A percentile compares a stretch with the other conserved stretches of the same genome.
phyloP scores from a whole-genome alignment of 2,113 vertebrate genomes.

The Diphyllodes magnificus region DNA sequence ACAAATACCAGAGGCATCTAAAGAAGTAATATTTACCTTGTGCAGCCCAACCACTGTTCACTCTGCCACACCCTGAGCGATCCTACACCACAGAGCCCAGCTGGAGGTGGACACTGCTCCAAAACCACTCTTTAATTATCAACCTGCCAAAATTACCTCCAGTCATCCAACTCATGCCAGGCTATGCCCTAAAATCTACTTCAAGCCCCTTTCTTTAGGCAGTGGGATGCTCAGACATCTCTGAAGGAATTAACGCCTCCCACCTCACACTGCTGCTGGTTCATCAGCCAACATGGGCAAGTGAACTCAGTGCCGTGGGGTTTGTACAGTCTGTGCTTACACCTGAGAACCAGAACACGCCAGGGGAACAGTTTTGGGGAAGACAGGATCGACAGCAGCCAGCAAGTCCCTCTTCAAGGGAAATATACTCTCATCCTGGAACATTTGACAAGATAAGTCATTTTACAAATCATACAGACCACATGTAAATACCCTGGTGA shows the following conservation, averaged over 20 bases:
- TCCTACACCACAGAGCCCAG: background rate
- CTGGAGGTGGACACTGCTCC: background rate
- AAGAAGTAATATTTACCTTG: background rate
- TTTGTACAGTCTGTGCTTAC: background rate
- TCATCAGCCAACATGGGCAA: background rate
- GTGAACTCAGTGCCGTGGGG: accelerated
- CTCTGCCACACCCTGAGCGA: background rate
- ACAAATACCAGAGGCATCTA: background rate
- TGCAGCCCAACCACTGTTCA: background rate
- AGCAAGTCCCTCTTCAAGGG: background rate
- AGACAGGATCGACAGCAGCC: accelerated
- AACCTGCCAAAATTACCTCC: background rate
- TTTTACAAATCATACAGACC: background rate
- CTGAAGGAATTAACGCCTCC: background rate
- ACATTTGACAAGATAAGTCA: background rate
- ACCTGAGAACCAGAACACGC: background rate
- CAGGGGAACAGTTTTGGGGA: background rate
- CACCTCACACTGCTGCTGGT: background rate
- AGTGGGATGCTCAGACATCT: background rate
- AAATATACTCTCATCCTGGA: background rate
- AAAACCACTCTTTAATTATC: background rate
- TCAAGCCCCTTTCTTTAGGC: background rate
- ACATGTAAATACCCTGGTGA: background rate
- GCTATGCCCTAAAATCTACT: background rate
- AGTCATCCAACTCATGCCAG: background rate